Evolutionary conservation across 2,888 invertebrate species (phyloP), one percentile per base, ranked within the genome.

Genomic region (Cancer borealis): DNA sequence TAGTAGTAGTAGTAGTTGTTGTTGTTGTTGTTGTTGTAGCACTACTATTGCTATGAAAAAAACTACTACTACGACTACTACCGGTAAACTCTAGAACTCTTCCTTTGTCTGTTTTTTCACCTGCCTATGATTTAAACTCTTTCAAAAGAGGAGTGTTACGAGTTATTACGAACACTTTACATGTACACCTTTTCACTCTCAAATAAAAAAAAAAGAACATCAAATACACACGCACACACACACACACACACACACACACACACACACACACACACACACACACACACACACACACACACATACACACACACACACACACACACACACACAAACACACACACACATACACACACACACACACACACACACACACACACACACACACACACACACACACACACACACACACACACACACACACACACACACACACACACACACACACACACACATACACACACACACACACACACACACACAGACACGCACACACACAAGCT

Each of bases 251-350:
- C 8, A 92, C 49, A 79, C 84, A 92, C 84, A 79, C 46, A 46
- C 84, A 92, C 46, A 92, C 60, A 92, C 26, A 73, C 10, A 92
- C 54, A 92, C n/a, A 26, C 6, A 49, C n/a, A 92, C 73, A 84
- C n/a, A 88, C 66, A 92, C 21, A 88, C 30, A 88, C 88, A 92
- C 39, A 49, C 30, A 88, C 39, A 92, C 39, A 92, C 39, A 54
- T 39, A 92, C 45, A 92, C 88, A 30, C 30, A 88, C 88, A 88
- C 30, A 88, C 88, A 79, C 79, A 92, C 73, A 92, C 92, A 92
- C 79, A 79, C 79, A 45, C 60, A 66, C 60, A 66, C 91, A 91
- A 73, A 60, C 73, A 66, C 46, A 49, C 30, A 87, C 39, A 39
- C 39, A 39, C 39, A 39, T 2, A 39, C 39, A 39, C 17, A 54